Base-by-base conservation (phyloP, 1,140 invertebrate genomes). In the Zaprionus africanus region DNA sequence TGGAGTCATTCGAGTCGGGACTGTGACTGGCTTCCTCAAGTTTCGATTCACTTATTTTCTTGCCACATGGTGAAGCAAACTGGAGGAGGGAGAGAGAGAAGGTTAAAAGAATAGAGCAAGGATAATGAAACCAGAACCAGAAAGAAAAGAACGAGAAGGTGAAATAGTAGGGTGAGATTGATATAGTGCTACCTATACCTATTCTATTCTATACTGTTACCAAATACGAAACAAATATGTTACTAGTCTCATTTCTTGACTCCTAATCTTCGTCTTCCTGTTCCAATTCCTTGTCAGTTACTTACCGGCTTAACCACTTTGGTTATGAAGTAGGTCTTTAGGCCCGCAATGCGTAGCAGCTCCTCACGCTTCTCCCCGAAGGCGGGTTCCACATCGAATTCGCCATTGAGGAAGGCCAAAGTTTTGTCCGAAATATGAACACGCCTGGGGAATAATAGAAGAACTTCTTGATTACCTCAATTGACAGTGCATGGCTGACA, bases 371-470 rank as follows among this genome's bases (percentile, higher is more conserved):
- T 95, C 86, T 98, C 98, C 1, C 98, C 98, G 81, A 97, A 96
- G 0, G 97, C 98, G 1, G 97, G 96, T 92, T 99, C 98, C 54
- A 99, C 97, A 93, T 99, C 97, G 91, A 99, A 99, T 92, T 99
- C 97, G 6, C 96, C 97, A 82, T 97, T 97, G 34, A 99, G 94
- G 91, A 97, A 98, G 75, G 96, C 96, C 63, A 99, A 93, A 0
- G 98, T 99, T 78, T 97, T 96, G 90, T 98, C 97, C 11, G 98
- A 99, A 80, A 99, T 97, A 93, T 99, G 98, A 5, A 99, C 98
- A 84, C 97, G 95, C 79, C 97, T 97, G 93, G 41, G 26, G 26
- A 9, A 49, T 46, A 64, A 49, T 34, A 12, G 15, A 57, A 57
- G 36, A 56, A 56, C 13, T 28, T 26, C 53, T 31, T 56, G 46